Percentiles rank a stretch among this genome's conserved stretches.
These are phyloP conservation scores for Nemurella pictetii DNA, from an alignment of 2,888 invertebrate genomes.

Conservation along the genomic window DNA sequence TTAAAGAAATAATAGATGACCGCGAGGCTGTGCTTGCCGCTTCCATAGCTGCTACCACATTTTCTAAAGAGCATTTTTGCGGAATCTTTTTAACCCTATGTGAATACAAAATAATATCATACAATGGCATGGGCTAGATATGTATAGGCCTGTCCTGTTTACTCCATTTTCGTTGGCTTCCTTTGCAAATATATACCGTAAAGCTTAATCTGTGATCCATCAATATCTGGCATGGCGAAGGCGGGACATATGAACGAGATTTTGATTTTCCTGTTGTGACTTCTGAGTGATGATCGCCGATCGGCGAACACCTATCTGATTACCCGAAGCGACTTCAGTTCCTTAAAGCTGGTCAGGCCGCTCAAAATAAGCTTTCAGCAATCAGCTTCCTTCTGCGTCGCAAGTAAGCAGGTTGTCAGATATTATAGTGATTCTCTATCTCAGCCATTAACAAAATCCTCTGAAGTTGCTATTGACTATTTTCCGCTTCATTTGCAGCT, in stretches of 20 bases:
- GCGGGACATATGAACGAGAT: not conserved
- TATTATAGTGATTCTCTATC: not conserved
- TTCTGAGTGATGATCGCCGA: not conserved
- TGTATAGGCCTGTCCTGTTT: slow-evolving; percentile 12
- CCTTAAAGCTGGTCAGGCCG: not conserved
- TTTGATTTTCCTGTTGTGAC: not conserved
- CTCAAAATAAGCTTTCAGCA: not conserved
- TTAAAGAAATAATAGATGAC: slow-evolving; percentile 24
- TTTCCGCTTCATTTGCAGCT: not conserved
- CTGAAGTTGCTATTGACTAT: not conserved
- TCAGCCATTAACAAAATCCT: not conserved
- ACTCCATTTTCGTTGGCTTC: slow-evolving; percentile 21
- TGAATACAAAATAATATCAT: slow-evolving; percentile 12
- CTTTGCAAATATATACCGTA: not conserved
- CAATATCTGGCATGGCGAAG: not conserved
- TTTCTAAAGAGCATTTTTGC: slow-evolving; percentile 22
- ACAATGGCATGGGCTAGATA: slow-evolving; percentile 14
- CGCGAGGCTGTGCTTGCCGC: not conserved
- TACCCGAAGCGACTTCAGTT: not conserved
- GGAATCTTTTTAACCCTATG: slow-evolving; percentile 21
- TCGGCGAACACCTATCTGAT: not conserved
- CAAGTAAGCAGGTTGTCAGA: not conserved
- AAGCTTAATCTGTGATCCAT: not conserved
- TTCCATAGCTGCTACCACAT: slow-evolving; percentile 12
- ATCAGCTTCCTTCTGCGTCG: not conserved